phyloP scores from a whole-genome alignment of 2,113 vertebrate genomes.

The Clarias gariepinus region DNA sequence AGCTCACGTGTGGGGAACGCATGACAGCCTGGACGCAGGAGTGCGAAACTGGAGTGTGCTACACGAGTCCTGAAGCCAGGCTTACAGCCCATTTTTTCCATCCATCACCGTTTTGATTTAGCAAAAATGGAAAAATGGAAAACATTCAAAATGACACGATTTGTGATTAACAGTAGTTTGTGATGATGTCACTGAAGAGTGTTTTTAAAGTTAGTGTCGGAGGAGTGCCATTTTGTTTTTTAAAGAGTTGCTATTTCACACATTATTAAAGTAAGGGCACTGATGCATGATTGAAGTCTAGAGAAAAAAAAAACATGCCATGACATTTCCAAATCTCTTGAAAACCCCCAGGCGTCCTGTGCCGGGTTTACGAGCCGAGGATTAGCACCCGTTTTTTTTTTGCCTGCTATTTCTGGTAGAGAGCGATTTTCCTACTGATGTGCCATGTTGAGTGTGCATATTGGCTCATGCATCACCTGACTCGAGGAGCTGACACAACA shows the following conservation, averaged over 20 bases:
- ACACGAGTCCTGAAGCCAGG: no score
- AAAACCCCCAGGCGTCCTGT: slow-evolving; percentile 66
- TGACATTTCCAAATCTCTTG: slow-evolving; percentile 70
- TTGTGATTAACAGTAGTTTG: neutral
- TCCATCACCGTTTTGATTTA: neutral
- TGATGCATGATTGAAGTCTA: slow-evolving; percentile 65
- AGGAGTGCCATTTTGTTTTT: neutral
- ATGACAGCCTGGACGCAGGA: no score
- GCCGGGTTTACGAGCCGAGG: slow-evolving; percentile 76
- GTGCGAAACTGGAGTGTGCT: no score
- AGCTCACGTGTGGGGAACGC: no score
- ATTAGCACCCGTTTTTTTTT: slow-evolving; percentile 74
- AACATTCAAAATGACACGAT: neutral
- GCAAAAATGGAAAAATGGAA: neutral
- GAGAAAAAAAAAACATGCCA: slow-evolving; percentile 63
- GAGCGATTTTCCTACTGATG: slow-evolving; percentile 83
- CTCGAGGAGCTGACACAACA: slow-evolving; percentile 73
- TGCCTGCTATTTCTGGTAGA: slow-evolving; percentile 71
- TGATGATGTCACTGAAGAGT: neutral
- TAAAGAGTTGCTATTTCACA: slow-evolving; percentile 69
- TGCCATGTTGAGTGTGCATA: slow-evolving; percentile 73
- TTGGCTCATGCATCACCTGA: slow-evolving; percentile 81
- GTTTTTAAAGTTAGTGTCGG: neutral
- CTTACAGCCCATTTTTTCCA: neutral
- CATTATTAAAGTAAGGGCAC: slow-evolving; percentile 73